Conservation (phyloP, 1,140 invertebrate species). For the Drosophila nikananu region DNA sequence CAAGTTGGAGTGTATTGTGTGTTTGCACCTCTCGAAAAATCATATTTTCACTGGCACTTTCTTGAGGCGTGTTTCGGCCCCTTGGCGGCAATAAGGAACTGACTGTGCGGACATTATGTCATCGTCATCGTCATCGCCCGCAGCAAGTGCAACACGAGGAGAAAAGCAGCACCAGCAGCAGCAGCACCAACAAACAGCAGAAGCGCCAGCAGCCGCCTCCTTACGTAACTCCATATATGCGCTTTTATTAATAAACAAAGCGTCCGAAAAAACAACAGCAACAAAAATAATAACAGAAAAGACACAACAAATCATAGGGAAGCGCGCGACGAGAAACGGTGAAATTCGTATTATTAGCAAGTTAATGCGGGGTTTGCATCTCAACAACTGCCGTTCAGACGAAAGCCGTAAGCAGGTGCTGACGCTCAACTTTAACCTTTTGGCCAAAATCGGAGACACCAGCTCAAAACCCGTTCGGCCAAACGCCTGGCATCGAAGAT, state of each 20-base stretch:
- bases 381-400: conserved; percentile 31
- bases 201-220: conserved; percentile 57
- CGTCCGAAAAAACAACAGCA: conserved; percentile 27
- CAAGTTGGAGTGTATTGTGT: not conserved
- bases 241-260: conserved; percentile 77
- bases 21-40: not conserved
- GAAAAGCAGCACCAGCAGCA: conserved; percentile 54
- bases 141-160: conserved; percentile 58
- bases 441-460: conserved; percentile 44
- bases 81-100: conserved; percentile 55
- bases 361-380: conserved; percentile 39
- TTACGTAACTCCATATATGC: conserved; percentile 68
- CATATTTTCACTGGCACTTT: conserved; percentile 60
- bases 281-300: conserved; percentile 15
- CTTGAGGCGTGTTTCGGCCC: conserved; percentile 28
- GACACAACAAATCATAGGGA: conserved; percentile 36
- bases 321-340: conserved; percentile 31
- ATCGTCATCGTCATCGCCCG: conserved; percentile 44
- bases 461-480: conserved; percentile 57
- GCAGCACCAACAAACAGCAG: conserved; percentile 27
- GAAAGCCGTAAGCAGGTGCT: conserved; percentile 46
- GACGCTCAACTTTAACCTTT: conserved; percentile 72
- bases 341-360: conserved; percentile 62
- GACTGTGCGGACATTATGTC: conserved; percentile 52
- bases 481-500: conserved; percentile 34